Conservation (phyloP, 2,888 invertebrate species). For the Drosophila melanosoma region DNA sequence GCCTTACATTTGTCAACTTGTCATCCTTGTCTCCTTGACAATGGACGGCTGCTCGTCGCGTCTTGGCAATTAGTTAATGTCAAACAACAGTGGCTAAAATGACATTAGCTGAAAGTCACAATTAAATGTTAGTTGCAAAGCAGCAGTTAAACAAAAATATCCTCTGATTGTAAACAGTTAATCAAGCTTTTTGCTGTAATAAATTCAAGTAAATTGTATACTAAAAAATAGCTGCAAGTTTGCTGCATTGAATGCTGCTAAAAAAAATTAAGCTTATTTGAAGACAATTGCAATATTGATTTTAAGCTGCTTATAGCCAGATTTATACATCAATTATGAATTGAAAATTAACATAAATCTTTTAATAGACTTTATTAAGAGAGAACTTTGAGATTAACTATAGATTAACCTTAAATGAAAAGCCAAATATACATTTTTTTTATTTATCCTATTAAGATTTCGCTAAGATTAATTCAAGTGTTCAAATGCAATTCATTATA, state of each 20-base stretch:
- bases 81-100: slow-evolving; percentile 56
- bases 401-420: neutral
- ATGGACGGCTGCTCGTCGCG: slow-evolving; percentile 36
- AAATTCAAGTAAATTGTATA: neutral
- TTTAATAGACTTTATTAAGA: neutral
- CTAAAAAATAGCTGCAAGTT: neutral
- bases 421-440: neutral
- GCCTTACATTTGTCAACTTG: slow-evolving; percentile 62
- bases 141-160: neutral
- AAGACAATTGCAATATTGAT: neutral
- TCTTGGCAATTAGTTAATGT: slow-evolving; percentile 76
- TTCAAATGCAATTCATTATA: neutral
- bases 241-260: neutral
- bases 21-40: slow-evolving; percentile 46
- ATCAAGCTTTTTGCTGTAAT: slow-evolving; percentile 5
- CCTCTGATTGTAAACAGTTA: slow-evolving; percentile 10
- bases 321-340: neutral
- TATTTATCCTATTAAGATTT: neutral
- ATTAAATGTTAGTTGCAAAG: slow-evolving; percentile 33
- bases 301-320: neutral
- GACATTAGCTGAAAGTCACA: slow-evolving; percentile 43
- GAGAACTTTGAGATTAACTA: neutral
- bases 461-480: neutral
- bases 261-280: neutral
- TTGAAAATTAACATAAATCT: neutral